A percentile compares a stretch with the other conserved stretches of the same genome.
These are phyloP conservation scores for Mechanitis messenoides DNA, from an alignment of 2,888 invertebrate genomes.

Conservation along the genomic window DNA sequence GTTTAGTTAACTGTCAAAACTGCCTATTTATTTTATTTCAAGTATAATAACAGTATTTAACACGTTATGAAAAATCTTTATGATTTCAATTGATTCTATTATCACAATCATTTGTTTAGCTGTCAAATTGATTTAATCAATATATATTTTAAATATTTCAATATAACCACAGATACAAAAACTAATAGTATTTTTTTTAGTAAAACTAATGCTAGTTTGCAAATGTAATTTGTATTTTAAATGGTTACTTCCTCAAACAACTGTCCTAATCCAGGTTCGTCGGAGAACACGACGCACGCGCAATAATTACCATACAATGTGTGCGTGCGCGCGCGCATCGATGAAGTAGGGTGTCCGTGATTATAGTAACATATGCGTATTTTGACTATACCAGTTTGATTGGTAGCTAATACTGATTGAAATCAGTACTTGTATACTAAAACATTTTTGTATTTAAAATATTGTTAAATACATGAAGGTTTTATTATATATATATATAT, in stretches of 20 bases:
- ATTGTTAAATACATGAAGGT: too few relatives aligned
- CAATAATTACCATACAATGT: constrained; percentile 70
- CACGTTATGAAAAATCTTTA: too few relatives aligned
- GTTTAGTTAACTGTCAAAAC: not conserved
- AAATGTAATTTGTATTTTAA: constrained; percentile 29
- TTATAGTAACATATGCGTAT: not conserved
- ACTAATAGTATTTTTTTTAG: too few relatives aligned
- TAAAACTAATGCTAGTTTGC: constrained; percentile 8
- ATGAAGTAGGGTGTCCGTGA: constrained; percentile 36
- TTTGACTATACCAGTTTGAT: not conserved
- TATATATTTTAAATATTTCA: too few relatives aligned
- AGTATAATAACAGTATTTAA: not conserved
- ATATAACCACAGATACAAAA: not conserved
- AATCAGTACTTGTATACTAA: too few relatives aligned
- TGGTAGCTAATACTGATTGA: too few relatives aligned
- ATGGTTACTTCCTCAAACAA: constrained; percentile 35
- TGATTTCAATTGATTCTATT: too few relatives aligned
- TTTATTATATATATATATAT: too few relatives aligned
- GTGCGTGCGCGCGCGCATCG: constrained; percentile 58
- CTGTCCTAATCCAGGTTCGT: constrained; percentile 39
- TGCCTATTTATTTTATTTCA: too few relatives aligned
- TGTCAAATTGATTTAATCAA: too few relatives aligned
- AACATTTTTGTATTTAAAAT: too few relatives aligned
- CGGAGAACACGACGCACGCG: constrained; percentile 39
- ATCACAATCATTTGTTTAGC: too few relatives aligned